Evolutionary conservation across 1,140 invertebrate genomes (phyloP).

Genomic region (Semibalanus balanoides): DNA sequence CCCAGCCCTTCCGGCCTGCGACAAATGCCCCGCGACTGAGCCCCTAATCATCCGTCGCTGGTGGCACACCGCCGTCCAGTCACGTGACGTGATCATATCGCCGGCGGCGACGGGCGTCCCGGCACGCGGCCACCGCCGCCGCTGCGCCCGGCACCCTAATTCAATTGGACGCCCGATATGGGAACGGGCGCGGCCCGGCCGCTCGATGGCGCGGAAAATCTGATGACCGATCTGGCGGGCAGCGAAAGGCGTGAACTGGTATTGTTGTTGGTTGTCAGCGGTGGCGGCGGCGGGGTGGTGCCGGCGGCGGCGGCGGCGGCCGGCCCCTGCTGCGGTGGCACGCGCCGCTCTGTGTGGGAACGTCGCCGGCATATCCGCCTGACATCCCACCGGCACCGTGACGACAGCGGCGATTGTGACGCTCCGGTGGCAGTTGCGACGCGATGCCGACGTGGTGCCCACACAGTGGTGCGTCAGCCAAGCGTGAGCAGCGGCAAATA

Average conservation of each 20-base stretch:
- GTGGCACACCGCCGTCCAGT: background rate
- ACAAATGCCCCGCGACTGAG: background rate
- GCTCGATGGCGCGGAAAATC: background rate
- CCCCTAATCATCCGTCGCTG: background rate
- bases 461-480: no score
- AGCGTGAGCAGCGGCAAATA: no score
- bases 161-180: slow-evolving; percentile 1
- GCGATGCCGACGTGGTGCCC: no score
- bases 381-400: background rate
- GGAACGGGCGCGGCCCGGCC: background rate
- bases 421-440: background rate
- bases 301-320: no score
- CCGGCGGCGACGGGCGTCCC: no score
- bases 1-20: background rate
- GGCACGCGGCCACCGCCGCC: no score
- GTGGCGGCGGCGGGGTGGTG: no score
- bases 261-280: background rate
- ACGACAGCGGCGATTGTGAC: background rate
- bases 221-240: background rate
- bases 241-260: background rate
- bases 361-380: background rate
- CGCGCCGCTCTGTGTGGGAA: no score
- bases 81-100: background rate
- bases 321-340: background rate
- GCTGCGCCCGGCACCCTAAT: background rate